Conservation (phyloP, 2,113 vertebrate species). For the Chinchilla lanigera region DNA sequence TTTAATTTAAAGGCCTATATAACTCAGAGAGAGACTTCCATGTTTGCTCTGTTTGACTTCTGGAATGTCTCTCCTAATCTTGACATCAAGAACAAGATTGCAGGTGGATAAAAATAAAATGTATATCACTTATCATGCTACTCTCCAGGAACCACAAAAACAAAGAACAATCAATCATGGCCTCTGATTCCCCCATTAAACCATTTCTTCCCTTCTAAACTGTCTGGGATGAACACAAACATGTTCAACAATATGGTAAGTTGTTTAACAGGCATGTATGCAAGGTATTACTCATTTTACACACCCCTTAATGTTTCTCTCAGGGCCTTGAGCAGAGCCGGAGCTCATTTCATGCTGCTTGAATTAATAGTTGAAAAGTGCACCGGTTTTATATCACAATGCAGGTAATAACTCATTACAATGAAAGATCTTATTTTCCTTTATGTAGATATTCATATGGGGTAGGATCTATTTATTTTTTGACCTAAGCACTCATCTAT, state of each 20-base stretch:
- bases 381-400: background rate
- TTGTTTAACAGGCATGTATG: background rate
- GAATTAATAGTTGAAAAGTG: slow-evolving; percentile 23
- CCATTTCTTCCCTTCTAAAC: background rate
- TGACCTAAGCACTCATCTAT: background rate
- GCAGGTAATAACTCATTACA: background rate
- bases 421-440: background rate
- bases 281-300: background rate
- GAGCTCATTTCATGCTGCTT: background rate
- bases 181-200: background rate
- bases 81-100: slow-evolving; percentile 44
- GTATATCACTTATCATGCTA: slow-evolving; percentile 17
- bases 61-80: slow-evolving; percentile 51
- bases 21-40: slow-evolving; percentile 1
- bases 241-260: background rate
- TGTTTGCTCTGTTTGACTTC: slow-evolving; percentile 51
- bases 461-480: background rate
- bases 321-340: background rate
- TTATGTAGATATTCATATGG: background rate
- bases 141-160: background rate
- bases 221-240: background rate
- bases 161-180: slow-evolving; percentile 40
- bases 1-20: slow-evolving; percentile 63
- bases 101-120: slow-evolving; percentile 62
- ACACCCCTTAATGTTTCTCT: background rate